Percentiles rank a stretch among this genome's conserved stretches.
Conservation (phyloP, 2,888 invertebrate species). For the Melipona beecheii region DNA sequence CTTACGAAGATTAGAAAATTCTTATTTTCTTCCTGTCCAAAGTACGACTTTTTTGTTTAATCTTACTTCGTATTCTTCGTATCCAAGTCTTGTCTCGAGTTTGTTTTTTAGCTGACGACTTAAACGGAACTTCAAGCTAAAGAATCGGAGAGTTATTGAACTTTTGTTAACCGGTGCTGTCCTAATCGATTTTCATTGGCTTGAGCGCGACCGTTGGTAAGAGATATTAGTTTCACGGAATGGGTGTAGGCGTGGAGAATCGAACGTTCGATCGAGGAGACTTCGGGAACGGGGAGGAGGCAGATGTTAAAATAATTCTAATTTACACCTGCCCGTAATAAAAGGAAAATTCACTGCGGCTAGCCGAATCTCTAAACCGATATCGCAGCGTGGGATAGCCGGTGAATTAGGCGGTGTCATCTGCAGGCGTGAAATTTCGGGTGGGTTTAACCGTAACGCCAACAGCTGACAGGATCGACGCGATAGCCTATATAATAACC, state of each 20-base stretch:
- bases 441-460: slow-evolving; percentile 59
- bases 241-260: background rate
- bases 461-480: slow-evolving; percentile 68
- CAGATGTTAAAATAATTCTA: slow-evolving; percentile 58
- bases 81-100: background rate
- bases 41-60: no score
- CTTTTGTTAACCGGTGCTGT: background rate
- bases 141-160: background rate
- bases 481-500: slow-evolving; percentile 64
- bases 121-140: background rate
- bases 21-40: background rate
- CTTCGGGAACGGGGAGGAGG: background rate
- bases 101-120: background rate
- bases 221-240: slow-evolving; percentile 3
- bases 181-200: background rate
- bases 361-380: slow-evolving; percentile 54
- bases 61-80: background rate
- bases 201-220: background rate
- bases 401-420: slow-evolving; percentile 71
- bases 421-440: slow-evolving; percentile 73
- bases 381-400: slow-evolving; percentile 50
- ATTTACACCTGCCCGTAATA: slow-evolving; percentile 49
- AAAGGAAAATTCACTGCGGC: slow-evolving; percentile 38
- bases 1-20: background rate
- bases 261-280: background rate